A percentile compares a stretch with the other conserved stretches of the same genome.
Conservation (phyloP, 2,113 vertebrate genomes). For the Neomonachus schauinslandi region DNA sequence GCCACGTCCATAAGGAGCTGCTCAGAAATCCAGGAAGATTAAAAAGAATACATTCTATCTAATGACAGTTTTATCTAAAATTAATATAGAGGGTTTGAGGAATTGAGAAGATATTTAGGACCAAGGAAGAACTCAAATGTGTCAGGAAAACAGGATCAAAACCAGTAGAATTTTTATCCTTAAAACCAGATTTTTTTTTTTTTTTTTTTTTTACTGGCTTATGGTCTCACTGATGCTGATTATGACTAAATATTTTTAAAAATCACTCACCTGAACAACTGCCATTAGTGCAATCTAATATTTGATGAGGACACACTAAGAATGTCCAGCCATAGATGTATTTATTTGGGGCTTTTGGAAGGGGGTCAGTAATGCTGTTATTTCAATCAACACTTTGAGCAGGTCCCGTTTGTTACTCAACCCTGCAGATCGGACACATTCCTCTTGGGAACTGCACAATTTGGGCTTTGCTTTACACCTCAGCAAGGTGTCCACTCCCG, state of each 20-base stretch:
- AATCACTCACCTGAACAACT: background rate
- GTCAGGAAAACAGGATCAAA: slow-evolving; percentile 20
- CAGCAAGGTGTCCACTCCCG: background rate
- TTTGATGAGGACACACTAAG: background rate
- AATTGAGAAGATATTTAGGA: slow-evolving; percentile 36
- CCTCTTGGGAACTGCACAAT: background rate
- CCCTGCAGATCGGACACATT: background rate
- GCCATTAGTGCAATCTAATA: background rate
- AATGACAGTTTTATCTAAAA: slow-evolving; percentile 49
- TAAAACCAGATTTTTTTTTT: background rate
- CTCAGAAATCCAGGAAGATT: background rate
- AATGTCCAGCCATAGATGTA: background rate
- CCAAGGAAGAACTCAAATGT: slow-evolving; percentile 9
- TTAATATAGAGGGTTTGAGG: background rate
- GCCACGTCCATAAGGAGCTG: background rate
- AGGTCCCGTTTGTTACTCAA: background rate
- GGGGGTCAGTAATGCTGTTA: background rate
- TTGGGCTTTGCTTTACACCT: slow-evolving; percentile 45
- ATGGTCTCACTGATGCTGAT: background rate
- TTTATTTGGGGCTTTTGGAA: slow-evolving; percentile 29
- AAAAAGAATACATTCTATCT: background rate
- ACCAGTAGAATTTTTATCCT: background rate
- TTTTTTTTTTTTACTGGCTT: background rate
- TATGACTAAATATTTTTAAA: background rate
- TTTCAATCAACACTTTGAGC: slow-evolving; percentile 13